Percentiles rank a stretch among this genome's conserved stretches.
Evolutionary conservation across 2,113 vertebrate species (phyloP).

Genomic region (Corythaeola cristata): DNA sequence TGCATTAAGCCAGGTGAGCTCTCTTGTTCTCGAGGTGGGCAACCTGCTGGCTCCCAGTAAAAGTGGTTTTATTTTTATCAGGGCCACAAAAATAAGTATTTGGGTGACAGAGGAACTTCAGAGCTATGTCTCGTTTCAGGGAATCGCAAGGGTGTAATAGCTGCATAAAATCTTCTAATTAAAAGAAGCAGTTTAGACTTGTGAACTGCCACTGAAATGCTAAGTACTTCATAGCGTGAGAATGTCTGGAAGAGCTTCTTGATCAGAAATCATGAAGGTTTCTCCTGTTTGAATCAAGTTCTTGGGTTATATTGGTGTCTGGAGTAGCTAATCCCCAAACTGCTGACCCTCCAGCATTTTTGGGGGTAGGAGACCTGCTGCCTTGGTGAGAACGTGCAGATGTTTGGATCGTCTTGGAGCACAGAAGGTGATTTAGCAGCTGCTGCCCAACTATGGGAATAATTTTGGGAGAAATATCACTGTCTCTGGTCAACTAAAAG

Average conservation of each 20-base stretch:
- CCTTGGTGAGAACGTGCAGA: rapidly evolving
- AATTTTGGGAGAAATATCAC: not conserved
- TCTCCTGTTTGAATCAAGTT: not conserved
- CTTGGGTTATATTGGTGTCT: not conserved
- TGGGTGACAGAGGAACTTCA: not conserved
- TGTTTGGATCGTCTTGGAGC: not conserved
- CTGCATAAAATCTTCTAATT: not conserved
- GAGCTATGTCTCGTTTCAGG: not conserved
- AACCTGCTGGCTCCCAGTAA: not conserved
- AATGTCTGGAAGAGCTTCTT: not conserved
- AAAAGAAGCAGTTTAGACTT: not conserved
- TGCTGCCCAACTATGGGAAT: not conserved
- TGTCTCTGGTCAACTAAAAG: not conserved
- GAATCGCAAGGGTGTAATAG: not conserved
- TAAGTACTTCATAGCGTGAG: not conserved
- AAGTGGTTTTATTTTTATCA: not conserved
- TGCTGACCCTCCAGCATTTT: not conserved
- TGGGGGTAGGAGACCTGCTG: not conserved
- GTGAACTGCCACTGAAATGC: not conserved
- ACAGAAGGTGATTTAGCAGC: not conserved
- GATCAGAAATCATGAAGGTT: not conserved
- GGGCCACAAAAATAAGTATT: not conserved
- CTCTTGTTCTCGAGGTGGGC: not conserved
- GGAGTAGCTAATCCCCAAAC: not conserved
- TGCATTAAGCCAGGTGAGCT: not conserved